Evolutionary conservation across 2,888 invertebrate genomes (phyloP).

Genomic region (Augiades crinisus): DNA sequence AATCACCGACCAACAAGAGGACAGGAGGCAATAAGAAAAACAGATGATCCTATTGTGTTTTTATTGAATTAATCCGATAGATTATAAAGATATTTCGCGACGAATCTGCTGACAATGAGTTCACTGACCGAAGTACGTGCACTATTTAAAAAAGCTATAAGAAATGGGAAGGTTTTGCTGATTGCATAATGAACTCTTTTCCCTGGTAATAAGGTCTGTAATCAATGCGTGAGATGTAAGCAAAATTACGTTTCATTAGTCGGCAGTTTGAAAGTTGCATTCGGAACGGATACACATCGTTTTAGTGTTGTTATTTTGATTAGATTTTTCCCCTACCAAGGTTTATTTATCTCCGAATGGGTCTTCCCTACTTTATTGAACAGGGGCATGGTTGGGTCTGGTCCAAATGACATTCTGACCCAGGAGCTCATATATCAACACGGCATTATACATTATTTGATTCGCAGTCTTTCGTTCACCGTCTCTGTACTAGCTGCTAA

Average conservation of each 20-base stretch:
- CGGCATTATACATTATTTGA: no score
- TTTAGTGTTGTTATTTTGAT: slow-evolving; percentile 42
- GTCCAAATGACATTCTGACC: no score
- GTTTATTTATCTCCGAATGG: no score
- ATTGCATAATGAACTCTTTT: slow-evolving; percentile 16
- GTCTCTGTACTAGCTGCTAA: no score
- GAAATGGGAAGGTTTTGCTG: neutral
- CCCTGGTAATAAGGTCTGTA: neutral
- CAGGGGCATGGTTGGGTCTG: no score
- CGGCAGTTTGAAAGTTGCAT: slow-evolving; percentile 45
- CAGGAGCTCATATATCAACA: no score
- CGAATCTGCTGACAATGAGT: slow-evolving; percentile 18
- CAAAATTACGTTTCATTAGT: slow-evolving; percentile 38
- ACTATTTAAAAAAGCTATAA: slow-evolving; percentile 23
- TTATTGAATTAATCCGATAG: slow-evolving; percentile 9
- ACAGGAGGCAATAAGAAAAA: neutral
- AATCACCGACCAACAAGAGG: no score
- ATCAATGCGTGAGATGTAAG: neutral
- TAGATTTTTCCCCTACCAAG: slow-evolving; percentile 37
- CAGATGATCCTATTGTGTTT: slow-evolving; percentile 1
- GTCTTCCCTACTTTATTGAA: no score
- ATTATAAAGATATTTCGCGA: slow-evolving; percentile 18
- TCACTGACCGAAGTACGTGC: slow-evolving; percentile 26
- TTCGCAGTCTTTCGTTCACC: no score
- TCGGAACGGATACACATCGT: slow-evolving; percentile 42